Conservation (phyloP, 2,797 vertebrate species). For the Lutra lutra region DNA sequence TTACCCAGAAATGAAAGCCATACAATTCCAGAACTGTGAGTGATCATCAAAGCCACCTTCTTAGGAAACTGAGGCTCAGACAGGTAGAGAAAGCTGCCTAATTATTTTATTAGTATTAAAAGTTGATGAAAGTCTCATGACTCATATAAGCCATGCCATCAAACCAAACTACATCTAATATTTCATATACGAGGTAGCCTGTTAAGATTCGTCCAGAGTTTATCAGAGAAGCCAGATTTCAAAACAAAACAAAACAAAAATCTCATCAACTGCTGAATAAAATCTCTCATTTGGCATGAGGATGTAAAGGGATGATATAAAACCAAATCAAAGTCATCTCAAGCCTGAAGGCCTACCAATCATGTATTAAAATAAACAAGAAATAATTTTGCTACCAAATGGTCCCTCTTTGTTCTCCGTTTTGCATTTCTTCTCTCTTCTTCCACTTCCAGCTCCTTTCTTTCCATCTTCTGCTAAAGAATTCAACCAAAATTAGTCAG, state of each 20-base stretch:
- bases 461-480: background rate
- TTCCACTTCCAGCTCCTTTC: background rate
- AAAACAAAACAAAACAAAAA: background rate
- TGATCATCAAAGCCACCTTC: background rate
- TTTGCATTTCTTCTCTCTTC: background rate
- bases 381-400: background rate
- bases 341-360: background rate
- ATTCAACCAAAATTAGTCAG: background rate
- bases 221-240: slow-evolving; percentile 4
- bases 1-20: background rate
- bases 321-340: slow-evolving; percentile 5
- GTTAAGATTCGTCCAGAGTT: background rate
- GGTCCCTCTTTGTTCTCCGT: background rate
- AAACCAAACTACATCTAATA: background rate
- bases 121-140: background rate
- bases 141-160: background rate
- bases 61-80: background rate
- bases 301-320: background rate
- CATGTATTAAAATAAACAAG: background rate
- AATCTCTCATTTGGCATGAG: background rate
- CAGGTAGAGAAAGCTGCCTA: background rate
- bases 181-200: background rate
- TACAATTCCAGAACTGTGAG: background rate
- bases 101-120: background rate
- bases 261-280: background rate